Percentiles rank a stretch among this genome's conserved stretches.
phyloP scores from a whole-genome alignment of 1,140 invertebrate genomes.

The Eueides isabella region DNA sequence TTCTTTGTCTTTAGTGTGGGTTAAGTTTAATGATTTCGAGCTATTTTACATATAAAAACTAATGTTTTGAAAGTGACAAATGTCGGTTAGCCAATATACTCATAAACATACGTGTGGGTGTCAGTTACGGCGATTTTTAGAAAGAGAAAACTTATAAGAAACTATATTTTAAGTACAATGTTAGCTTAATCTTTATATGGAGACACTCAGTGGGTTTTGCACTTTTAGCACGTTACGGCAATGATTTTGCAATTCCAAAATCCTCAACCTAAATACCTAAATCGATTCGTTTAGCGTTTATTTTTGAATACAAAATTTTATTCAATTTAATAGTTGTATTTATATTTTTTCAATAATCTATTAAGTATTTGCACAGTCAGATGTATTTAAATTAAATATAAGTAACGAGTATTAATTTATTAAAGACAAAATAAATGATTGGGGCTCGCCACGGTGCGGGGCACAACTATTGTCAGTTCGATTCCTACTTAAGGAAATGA shows the following conservation, averaged over 20 bases:
- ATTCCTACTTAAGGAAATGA: no score
- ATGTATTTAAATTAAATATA: no score
- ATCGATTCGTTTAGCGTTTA: neutral
- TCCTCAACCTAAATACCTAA: conserved; percentile 17
- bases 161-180: neutral
- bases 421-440: no score
- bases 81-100: neutral
- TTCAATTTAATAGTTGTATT: no score
- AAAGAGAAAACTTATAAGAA: neutral
- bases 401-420: no score
- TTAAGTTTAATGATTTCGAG: neutral
- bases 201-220: conserved; percentile 15
- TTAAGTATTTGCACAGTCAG: no score
- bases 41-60: neutral
- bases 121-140: neutral
- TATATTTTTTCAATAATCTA: no score
- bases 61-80: neutral
- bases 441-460: no score
- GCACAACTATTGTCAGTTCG: no score
- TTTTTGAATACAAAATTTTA: neutral
- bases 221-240: neutral
- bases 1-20: neutral
- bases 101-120: neutral
- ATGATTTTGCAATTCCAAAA: conserved; percentile 6
- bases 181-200: conserved; percentile 17